Evolutionary conservation across 2,888 invertebrate species (phyloP).

Genomic region (Caenorhabditis sulstoni): DNA sequence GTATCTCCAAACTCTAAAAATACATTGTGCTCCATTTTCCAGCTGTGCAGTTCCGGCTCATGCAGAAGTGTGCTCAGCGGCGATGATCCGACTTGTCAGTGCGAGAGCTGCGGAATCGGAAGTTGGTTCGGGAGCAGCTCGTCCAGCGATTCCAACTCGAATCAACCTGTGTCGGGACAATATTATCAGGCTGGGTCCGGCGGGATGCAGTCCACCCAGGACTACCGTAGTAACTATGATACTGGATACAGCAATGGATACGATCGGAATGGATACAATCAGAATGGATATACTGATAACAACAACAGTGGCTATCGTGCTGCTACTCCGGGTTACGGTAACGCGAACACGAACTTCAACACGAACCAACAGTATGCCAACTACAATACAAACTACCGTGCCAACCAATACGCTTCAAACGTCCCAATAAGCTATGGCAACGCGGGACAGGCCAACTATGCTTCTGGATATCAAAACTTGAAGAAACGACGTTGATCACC

Average conservation of each 20-base stretch:
- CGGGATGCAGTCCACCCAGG: conserved; percentile 24
- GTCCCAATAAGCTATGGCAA: conserved; percentile 41
- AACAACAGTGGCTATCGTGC: conserved; percentile 27
- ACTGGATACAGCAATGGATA: neutral
- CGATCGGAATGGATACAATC: conserved; percentile 6
- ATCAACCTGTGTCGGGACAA: conserved; percentile 43
- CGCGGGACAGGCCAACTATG: conserved; percentile 33
- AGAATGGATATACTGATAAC: conserved; percentile 29
- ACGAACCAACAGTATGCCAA: conserved; percentile 37
- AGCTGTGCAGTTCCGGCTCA: conserved; percentile 51
- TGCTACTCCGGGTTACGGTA: conserved; percentile 27
- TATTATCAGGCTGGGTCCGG: conserved; percentile 37
- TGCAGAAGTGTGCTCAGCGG: conserved; percentile 36
- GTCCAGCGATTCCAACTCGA: conserved; percentile 33
- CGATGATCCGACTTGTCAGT: conserved; percentile 37
- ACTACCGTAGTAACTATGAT: conserved; percentile 24
- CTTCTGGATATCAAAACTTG: conserved; percentile 43
- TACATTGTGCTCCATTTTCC: no score
- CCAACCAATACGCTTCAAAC: conserved; percentile 35
- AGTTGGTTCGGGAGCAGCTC: conserved; percentile 32
- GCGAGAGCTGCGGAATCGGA: conserved; percentile 44
- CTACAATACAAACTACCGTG: conserved; percentile 21
- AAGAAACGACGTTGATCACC: conserved; percentile 17
- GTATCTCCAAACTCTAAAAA: no score
- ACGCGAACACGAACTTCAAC: conserved; percentile 40